phyloP scores from a whole-genome alignment of 2,113 vertebrate species.

The Tragelaphus scriptus region DNA sequence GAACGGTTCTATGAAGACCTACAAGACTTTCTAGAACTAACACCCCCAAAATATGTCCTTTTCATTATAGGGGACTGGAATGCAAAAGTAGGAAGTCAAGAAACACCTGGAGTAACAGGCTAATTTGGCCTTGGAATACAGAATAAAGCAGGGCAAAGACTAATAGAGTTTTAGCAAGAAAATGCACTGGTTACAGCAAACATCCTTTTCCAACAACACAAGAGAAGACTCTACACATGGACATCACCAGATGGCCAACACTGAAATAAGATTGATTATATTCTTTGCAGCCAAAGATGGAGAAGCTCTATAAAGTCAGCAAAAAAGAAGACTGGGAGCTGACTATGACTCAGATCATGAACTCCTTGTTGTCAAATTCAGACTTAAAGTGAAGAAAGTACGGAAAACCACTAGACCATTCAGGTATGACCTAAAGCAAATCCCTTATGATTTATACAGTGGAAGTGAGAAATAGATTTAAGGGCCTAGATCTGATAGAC shows the following conservation, averaged over 20 bases:
- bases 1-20: background rate
- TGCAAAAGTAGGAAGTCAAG: background rate
- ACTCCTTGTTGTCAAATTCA: background rate
- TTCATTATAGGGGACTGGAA: background rate
- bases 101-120: background rate
- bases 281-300: background rate
- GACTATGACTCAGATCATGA: background rate
- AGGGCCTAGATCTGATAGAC: background rate
- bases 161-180: background rate
- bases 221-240: background rate
- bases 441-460: background rate
- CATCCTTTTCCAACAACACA: background rate
- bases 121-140: background rate
- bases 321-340: background rate
- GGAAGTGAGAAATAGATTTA: background rate
- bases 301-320: background rate
- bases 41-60: background rate
- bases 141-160: background rate
- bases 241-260: background rate
- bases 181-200: background rate
- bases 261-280: background rate
- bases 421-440: background rate
- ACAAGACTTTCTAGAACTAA: background rate
- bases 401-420: background rate
- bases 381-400: background rate